These are phyloP conservation scores for Otus scops DNA, from an alignment of 2,797 vertebrate species.

Conservation along the genomic window DNA sequence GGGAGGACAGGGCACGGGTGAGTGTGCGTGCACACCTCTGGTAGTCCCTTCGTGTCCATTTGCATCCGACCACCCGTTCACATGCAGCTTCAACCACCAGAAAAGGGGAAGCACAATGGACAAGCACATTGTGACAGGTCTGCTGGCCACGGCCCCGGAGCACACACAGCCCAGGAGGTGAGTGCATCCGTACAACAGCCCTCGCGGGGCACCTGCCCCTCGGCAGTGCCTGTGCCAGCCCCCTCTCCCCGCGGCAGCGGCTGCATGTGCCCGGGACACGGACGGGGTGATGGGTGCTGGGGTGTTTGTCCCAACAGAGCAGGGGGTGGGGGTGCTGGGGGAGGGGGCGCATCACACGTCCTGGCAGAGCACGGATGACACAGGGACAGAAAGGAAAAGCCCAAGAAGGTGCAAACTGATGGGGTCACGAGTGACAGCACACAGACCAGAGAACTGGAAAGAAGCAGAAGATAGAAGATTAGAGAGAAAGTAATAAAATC, in stretches of 20 bases:
- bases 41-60: fast-evolving
- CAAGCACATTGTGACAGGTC: not conserved
- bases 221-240: not conserved
- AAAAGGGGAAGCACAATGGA: not conserved
- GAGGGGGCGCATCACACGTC: not conserved
- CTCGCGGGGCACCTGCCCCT: not conserved
- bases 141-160: not conserved
- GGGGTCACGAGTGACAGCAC: conserved; percentile 23
- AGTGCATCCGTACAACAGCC: fast-evolving
- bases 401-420: not conserved
- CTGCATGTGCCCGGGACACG: not conserved
- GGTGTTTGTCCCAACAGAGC: not conserved
- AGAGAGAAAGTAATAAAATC: not conserved
- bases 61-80: not conserved
- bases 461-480: conserved; percentile 56
- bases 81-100: not conserved
- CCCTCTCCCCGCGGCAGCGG: not conserved
- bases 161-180: too few species aligned
- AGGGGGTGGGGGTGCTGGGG: not conserved
- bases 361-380: conserved; percentile 11
- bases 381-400: conserved; percentile 10
- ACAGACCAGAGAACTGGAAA: conserved; percentile 53
- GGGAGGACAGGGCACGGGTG: fast-evolving
- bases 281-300: fast-evolving
- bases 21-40: not conserved